Conservation (phyloP, 2,888 invertebrate genomes). For the Cepaea hortensis region DNA sequence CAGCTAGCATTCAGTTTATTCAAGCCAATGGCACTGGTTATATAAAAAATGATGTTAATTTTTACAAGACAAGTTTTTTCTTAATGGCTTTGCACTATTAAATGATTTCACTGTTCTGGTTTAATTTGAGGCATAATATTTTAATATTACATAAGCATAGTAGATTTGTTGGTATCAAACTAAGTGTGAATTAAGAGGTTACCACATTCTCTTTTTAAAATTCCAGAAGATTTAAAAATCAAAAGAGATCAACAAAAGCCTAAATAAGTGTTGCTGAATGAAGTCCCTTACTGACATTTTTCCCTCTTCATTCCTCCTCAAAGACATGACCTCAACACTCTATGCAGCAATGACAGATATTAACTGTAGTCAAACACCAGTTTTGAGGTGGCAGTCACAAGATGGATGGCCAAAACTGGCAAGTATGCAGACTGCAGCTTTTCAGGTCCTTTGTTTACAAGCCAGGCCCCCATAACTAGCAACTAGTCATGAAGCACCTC, state of each 20-base stretch:
- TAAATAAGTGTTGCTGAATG: background rate
- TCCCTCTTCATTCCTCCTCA: conserved; percentile 8
- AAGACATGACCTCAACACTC: background rate
- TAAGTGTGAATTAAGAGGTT: too few relatives aligned
- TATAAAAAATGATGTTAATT: too few relatives aligned
- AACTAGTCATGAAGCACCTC: conserved; percentile 23
- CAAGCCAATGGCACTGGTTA: too few relatives aligned
- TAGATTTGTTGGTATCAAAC: too few relatives aligned
- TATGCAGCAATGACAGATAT: conserved; percentile 15
- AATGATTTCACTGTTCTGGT: too few relatives aligned
- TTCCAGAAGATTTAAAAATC: too few relatives aligned
- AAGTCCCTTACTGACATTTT: background rate
- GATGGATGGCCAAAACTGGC: background rate
- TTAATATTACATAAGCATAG: too few relatives aligned
- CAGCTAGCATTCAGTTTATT: too few relatives aligned
- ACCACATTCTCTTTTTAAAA: too few relatives aligned
- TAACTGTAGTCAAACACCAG: background rate
- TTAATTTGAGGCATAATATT: too few relatives aligned
- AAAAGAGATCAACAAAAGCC: background rate
- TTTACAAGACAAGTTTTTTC: too few relatives aligned
- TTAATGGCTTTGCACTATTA: too few relatives aligned
- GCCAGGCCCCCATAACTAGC: conserved; percentile 27
- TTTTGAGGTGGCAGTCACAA: conserved; percentile 40
- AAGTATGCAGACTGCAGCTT: conserved; percentile 29
- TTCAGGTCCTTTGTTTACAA: background rate